phyloP scores from a whole-genome alignment of 2,797 vertebrate species.

The Tenualosa ilisha region DNA sequence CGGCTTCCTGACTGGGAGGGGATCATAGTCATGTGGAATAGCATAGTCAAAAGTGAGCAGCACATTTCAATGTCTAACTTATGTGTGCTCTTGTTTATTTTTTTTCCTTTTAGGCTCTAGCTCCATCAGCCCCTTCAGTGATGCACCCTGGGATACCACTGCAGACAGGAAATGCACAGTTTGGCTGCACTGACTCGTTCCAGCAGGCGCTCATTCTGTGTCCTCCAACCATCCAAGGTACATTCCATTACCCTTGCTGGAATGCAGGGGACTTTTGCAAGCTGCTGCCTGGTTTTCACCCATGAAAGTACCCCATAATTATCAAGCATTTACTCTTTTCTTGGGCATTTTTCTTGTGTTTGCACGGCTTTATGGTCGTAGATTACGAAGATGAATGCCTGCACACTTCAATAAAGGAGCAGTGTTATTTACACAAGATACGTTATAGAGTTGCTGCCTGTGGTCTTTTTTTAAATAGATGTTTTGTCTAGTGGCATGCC shows the following conservation, averaged over 20 bases:
- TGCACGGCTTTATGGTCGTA: not conserved
- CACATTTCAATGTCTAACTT: not conserved
- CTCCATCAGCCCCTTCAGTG: constrained; percentile 85
- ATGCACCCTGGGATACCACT: constrained; percentile 93
- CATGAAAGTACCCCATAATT: constrained; percentile 9
- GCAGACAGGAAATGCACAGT: constrained; percentile 89
- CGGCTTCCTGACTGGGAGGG: no score
- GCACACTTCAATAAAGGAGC: not conserved
- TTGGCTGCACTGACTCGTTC: constrained; percentile 93
- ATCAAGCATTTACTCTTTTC: not conserved
- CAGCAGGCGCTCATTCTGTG: constrained; percentile 96
- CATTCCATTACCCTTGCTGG: not conserved
- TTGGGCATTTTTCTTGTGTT: not conserved
- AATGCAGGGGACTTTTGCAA: not conserved
- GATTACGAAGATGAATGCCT: not conserved
- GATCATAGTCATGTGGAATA: no score
- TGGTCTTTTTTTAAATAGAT: not conserved
- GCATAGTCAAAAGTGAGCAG: not conserved
- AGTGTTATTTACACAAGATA: not conserved
- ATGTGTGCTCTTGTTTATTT: not conserved
- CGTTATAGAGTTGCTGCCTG: not conserved
- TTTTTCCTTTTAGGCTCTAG: constrained; percentile 79
- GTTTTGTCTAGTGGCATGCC: not conserved
- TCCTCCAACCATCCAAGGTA: constrained; percentile 94
- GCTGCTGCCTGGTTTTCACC: not conserved